Conservation (phyloP, 2,888 invertebrate genomes). For the Quadroppia sp. region DNA sequence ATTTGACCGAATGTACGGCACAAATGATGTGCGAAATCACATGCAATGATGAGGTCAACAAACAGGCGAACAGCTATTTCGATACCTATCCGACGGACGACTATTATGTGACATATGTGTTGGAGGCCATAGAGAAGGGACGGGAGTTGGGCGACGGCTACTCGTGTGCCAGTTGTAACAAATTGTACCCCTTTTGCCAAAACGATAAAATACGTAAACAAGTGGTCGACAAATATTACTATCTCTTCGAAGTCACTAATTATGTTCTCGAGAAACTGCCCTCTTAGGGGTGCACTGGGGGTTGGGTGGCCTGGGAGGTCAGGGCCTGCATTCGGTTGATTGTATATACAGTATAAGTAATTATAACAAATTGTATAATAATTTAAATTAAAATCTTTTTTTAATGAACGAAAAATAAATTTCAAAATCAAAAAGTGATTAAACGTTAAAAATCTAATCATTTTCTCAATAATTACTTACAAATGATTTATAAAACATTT, state of each 20-base stretch:
- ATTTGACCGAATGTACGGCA: constrained; percentile 40
- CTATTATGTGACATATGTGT: constrained; percentile 38
- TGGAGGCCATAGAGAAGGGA: constrained; percentile 41
- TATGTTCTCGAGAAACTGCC: constrained; percentile 41
- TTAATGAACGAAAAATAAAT: not conserved
- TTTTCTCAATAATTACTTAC: not conserved
- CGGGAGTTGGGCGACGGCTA: constrained; percentile 38
- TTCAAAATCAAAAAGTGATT: constrained; percentile 2
- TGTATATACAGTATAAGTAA: not conserved
- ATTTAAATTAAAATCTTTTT: not conserved
- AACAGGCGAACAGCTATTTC: constrained; percentile 40
- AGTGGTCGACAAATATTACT: constrained; percentile 38
- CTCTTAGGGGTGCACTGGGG: constrained; percentile 2
- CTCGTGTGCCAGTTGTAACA: constrained; percentile 28
- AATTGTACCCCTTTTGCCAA: constrained; percentile 36
- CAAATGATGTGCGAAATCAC: constrained; percentile 41
- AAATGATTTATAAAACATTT: not conserved
- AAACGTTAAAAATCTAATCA: not conserved
- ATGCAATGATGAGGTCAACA: constrained; percentile 38
- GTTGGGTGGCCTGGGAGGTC: not conserved
- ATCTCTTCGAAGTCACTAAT: constrained; percentile 41
- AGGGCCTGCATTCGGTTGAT: not conserved
- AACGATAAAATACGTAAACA: constrained; percentile 31
- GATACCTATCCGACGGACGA: constrained; percentile 43
- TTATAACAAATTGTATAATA: not conserved